These are phyloP conservation scores for Coecobrya sp. DNA, from an alignment of 2,888 invertebrate genomes.

Conservation along the genomic window DNA sequence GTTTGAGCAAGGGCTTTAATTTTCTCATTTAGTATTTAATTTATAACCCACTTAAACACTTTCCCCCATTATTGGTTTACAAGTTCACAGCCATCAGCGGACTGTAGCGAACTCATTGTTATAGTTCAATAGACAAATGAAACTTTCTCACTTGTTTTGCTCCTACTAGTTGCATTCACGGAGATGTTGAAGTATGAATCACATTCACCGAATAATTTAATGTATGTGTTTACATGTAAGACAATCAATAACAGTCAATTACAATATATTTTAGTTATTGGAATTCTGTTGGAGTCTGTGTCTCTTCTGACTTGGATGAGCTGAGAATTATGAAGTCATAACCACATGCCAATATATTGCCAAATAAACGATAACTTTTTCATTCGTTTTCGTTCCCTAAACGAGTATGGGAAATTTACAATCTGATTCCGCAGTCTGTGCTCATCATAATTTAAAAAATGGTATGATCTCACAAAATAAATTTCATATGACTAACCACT, in stretches of 20 bases:
- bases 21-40: too few species aligned
- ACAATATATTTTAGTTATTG: not conserved
- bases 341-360: slow-evolving; percentile 6
- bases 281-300: not conserved
- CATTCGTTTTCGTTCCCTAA: not conserved
- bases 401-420: not conserved
- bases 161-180: not conserved
- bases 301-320: not conserved
- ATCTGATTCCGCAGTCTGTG: not conserved
- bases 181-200: not conserved
- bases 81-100: too few species aligned
- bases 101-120: too few species aligned
- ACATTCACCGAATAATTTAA: not conserved
- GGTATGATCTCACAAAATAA: not conserved
- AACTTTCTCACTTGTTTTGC: not conserved
- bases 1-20: too few species aligned
- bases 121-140: too few species aligned
- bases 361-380: not conserved
- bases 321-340: not conserved
- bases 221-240: too few species aligned
- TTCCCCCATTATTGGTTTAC: too few species aligned
- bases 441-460: not conserved
- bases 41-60: too few species aligned
- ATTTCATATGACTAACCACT: slow-evolving; percentile 18
- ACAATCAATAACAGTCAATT: too few species aligned